phyloP scores from a whole-genome alignment of 2,888 invertebrate genomes.

The Teleiodes luculella region DNA sequence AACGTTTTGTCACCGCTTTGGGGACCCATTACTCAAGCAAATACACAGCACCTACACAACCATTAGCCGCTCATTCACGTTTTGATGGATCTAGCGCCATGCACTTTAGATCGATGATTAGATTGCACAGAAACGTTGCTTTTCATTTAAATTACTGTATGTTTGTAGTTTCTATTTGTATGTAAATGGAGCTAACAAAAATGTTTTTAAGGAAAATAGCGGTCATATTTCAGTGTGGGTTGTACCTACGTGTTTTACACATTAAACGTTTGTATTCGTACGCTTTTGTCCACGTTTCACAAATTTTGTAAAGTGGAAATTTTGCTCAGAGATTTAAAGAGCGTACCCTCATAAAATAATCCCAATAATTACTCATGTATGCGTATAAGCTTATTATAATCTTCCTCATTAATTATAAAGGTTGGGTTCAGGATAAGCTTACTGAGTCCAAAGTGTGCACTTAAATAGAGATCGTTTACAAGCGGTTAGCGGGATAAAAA shows the following conservation, averaged over 20 bases:
- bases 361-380: constrained; percentile 27
- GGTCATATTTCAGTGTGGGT: no score
- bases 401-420: constrained; percentile 25
- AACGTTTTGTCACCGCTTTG: constrained; percentile 60
- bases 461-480: constrained; percentile 16
- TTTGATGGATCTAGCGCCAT: constrained; percentile 45
- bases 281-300: background rate
- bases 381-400: constrained; percentile 27
- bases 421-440: background rate
- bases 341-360: constrained; percentile 27
- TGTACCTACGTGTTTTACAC: no score
- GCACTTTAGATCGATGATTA: constrained; percentile 62
- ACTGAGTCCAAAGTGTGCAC: constrained; percentile 8
- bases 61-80: constrained; percentile 57
- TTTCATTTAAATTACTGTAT: constrained; percentile 31
- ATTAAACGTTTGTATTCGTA: no score
- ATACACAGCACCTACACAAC: constrained; percentile 73
- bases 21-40: constrained; percentile 60
- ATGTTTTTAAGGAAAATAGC: background rate
- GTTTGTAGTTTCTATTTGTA: constrained; percentile 18
- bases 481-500: background rate
- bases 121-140: constrained; percentile 52
- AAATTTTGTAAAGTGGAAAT: background rate
- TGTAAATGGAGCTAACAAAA: background rate
- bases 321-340: background rate